A percentile compares a stretch with the other conserved stretches of the same genome.
Evolutionary conservation across 2,797 vertebrate species (phyloP).

Genomic region (Sitta carolinensis): DNA sequence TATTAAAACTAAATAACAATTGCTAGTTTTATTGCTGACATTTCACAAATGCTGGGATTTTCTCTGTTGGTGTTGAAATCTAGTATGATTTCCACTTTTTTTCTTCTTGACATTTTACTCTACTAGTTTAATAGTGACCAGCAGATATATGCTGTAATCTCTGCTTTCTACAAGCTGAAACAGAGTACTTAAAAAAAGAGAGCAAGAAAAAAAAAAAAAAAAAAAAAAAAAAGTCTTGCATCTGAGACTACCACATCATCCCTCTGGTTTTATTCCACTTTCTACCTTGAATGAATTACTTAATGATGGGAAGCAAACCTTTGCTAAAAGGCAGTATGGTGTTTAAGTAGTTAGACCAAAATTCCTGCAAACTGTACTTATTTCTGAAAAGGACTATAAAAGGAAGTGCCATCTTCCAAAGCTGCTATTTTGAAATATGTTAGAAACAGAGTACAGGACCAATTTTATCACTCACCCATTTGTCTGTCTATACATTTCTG

Average conservation of each 20-base stretch:
- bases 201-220: too few species aligned
- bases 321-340: constrained; percentile 26
- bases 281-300: constrained; percentile 21
- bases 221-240: too few species aligned
- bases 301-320: constrained; percentile 37
- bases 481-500: background rate
- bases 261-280: constrained; percentile 17
- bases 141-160: constrained; percentile 39
- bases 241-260: background rate
- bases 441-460: background rate
- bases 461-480: background rate
- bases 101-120: constrained; percentile 57
- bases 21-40: constrained; percentile 58
- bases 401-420: background rate
- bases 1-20: constrained; percentile 68
- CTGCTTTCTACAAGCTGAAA: constrained; percentile 21
- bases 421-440: constrained; percentile 31
- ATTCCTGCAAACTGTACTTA: constrained; percentile 1
- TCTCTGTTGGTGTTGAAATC: constrained; percentile 61
- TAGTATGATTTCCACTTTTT: constrained; percentile 53
- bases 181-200: background rate
- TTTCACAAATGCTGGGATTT: constrained; percentile 64
- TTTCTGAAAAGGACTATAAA: constrained; percentile 30
- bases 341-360: constrained; percentile 40
- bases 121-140: constrained; percentile 65